A percentile compares a stretch with the other conserved stretches of the same genome.
Conservation (phyloP, 2,113 vertebrate genomes). For the Chiloscyllium plagiosum region DNA sequence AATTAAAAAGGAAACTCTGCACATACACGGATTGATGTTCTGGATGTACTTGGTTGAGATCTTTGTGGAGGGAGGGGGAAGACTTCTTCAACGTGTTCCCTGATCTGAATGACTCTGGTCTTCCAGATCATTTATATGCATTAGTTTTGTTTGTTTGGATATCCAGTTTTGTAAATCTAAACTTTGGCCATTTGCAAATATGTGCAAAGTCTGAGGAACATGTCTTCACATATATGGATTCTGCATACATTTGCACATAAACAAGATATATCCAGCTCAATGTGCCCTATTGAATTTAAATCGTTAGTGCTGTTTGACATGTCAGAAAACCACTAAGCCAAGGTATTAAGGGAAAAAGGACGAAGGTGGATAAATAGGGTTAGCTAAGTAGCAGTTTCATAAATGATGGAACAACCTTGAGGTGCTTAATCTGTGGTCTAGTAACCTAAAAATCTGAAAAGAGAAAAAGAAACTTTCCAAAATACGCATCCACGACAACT, state of each 20-base stretch:
- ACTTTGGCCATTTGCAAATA: not conserved
- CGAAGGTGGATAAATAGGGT: not conserved
- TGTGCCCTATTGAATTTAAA: not conserved
- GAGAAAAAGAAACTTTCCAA: not conserved
- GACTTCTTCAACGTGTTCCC: not conserved
- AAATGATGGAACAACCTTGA: not conserved
- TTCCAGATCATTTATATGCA: not conserved
- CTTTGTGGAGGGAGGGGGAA: too few species aligned
- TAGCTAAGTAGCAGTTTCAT: not conserved
- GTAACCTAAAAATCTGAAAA: not conserved
- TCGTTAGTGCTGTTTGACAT: not conserved
- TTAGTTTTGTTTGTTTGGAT: not conserved
- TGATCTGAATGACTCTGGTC: not conserved
- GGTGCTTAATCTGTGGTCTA: not conserved
- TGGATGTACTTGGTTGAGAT: too few species aligned
- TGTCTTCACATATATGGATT: not conserved
- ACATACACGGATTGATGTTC: not conserved
- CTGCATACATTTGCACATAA: not conserved
- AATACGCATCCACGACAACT: not conserved
- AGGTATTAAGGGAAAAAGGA: not conserved
- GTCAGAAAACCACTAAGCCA: not conserved
- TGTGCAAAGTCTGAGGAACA: not conserved
- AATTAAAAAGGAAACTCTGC: not conserved
- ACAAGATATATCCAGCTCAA: not conserved
- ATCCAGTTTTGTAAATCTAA: not conserved